Evolutionary conservation across 2,888 invertebrate genomes (phyloP), one percentile per base, ranked within the genome.

Genomic region (Acronicta psi): DNA sequence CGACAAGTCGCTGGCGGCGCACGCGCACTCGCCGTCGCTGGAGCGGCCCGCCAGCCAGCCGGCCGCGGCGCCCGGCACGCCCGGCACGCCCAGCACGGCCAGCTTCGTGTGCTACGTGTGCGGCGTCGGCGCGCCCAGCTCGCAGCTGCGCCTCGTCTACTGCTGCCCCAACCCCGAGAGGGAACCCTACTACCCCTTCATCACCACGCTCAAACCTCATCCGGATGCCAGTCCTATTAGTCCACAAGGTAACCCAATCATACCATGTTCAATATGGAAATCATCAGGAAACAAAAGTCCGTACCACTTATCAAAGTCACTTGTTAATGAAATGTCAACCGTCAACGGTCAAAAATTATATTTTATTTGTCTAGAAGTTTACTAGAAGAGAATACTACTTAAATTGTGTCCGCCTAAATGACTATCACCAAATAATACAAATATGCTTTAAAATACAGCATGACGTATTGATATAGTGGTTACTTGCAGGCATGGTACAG

Each of bases 151-250:
- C 67, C 95, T 98, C 77, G 95, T 98, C 58, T 98, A 98, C 90
- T 97, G 97, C 91, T 96, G 97, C 85, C 95, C 97, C 51, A 97
- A 98, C 90, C 96, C 96, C 0, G 98, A 98, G 84, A 95, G 97
- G 59, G 98, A 98, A 89, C 97, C 98, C 51, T 98, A 97, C 90
- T 98, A 97, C 93, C 98, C 98, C 13, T 98, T 98, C 89, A 97
- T 99, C 61, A 96, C 96, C 82, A 95, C 96, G 77, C 93, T 98
- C 81, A 96, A 96, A 89, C 96, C 97, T 59, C 97, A 97, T 70
- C 96, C 96, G 51, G 98, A 98, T 80, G 97, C 98, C 81, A 97
- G 97, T 91, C 97, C 98, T 37, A 97, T 98, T 78, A 98, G 97
- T 91, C 97, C 97, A 59, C 97, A 98, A 94, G 98, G 98, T 91